These are phyloP conservation scores for Melangyna quadrimaculata DNA, from an alignment of 2,888 invertebrate species.

Conservation along the genomic window DNA sequence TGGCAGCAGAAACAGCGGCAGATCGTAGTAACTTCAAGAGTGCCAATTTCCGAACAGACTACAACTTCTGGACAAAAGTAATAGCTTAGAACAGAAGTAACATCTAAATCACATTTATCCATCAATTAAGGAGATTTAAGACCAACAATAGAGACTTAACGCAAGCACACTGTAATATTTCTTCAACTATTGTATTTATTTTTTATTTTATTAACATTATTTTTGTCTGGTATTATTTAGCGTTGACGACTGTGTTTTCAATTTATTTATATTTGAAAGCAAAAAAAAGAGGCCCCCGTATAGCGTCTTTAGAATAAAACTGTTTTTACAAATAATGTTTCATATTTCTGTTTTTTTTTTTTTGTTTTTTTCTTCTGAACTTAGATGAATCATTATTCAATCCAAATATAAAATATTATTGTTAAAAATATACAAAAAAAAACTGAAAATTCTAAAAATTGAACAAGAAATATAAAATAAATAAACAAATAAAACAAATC, in stretches of 20 bases:
- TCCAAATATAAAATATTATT: slow-evolving; percentile 8
- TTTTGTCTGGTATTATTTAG: slow-evolving; percentile 14
- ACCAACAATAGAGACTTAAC: slow-evolving; percentile 70
- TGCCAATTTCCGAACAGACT: slow-evolving; percentile 65
- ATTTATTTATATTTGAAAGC: background rate
- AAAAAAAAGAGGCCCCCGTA: background rate
- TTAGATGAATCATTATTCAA: slow-evolving; percentile 25
- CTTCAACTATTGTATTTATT: slow-evolving; percentile 42
- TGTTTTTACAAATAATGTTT: slow-evolving; percentile 24
- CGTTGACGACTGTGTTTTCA: slow-evolving; percentile 34
- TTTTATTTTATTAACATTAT: background rate
- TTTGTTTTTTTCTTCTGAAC: slow-evolving; percentile 15
- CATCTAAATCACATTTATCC: slow-evolving; percentile 40
- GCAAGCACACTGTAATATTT: slow-evolving; percentile 69
- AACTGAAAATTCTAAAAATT: background rate
- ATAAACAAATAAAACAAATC: too few relatives aligned
- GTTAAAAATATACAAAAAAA: background rate
- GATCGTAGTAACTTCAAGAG: slow-evolving; percentile 59
- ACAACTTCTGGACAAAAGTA: slow-evolving; percentile 64
- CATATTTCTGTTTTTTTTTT: background rate
- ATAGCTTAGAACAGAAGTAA: slow-evolving; percentile 38
- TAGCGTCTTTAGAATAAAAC: background rate
- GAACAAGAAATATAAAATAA: background rate
- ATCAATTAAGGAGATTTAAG: slow-evolving; percentile 60
- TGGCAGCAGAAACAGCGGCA: slow-evolving; percentile 54